Percentiles rank a stretch among this genome's conserved stretches.
These are phyloP conservation scores for Microplitis deprimator DNA, from an alignment of 2,888 invertebrate species.

Conservation along the genomic window DNA sequence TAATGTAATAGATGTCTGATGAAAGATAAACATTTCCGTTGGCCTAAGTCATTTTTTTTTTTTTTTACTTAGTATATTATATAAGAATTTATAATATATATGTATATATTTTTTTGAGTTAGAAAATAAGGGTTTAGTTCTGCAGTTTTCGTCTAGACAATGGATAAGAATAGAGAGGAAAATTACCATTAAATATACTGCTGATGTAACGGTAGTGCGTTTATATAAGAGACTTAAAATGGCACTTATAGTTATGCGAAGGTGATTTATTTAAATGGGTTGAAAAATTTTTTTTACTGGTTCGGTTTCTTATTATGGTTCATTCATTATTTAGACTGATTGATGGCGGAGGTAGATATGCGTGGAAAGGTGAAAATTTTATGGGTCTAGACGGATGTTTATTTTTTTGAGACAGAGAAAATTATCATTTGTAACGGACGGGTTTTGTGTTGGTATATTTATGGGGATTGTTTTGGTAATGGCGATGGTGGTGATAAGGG, in stretches of 20 bases:
- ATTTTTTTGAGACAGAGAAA: too few relatives aligned
- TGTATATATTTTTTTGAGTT: neutral
- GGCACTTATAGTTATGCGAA: neutral
- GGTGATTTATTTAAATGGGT: neutral
- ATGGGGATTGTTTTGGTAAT: too few relatives aligned
- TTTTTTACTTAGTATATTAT: neutral
- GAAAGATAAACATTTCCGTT: conserved; percentile 12
- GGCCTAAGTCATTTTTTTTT: neutral
- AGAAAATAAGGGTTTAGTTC: neutral
- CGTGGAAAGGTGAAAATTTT: too few relatives aligned
- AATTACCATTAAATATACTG: neutral
- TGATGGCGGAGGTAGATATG: too few relatives aligned
- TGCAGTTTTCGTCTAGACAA: neutral
- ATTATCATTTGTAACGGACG: too few relatives aligned
- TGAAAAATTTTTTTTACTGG: too few relatives aligned
- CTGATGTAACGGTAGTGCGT: neutral
- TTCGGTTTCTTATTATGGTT: too few relatives aligned
- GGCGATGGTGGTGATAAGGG: too few relatives aligned
- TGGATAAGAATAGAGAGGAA: neutral
- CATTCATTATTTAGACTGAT: too few relatives aligned
- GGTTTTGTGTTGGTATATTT: too few relatives aligned
- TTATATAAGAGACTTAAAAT: neutral
- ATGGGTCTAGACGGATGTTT: too few relatives aligned
- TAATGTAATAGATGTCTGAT: conserved; percentile 12
- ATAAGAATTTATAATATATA: neutral